Evolutionary conservation across 2,797 vertebrate genomes (phyloP).

Genomic region (Scleropages formosus): DNA sequence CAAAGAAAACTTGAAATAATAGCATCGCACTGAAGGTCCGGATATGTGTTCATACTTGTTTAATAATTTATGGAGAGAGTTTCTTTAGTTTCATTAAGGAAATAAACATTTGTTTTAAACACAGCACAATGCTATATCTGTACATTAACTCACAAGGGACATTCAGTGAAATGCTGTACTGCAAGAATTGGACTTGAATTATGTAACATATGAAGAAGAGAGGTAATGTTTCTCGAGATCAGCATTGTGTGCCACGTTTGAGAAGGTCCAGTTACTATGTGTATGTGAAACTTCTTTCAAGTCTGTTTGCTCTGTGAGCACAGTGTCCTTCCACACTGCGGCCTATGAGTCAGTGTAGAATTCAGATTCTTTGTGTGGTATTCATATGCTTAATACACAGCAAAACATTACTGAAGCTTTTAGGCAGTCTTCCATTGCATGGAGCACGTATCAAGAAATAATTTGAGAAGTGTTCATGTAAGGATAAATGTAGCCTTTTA

Average conservation of each 20-base stretch:
- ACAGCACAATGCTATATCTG: too few relatives aligned
- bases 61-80: too few relatives aligned
- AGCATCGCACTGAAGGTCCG: too few relatives aligned
- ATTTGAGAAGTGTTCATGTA: too few relatives aligned
- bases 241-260: constrained; percentile 20
- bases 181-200: constrained; percentile 36
- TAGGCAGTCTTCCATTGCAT: too few relatives aligned
- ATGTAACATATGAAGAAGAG: constrained; percentile 32
- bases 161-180: constrained; percentile 25
- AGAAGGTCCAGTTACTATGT: constrained; percentile 43
- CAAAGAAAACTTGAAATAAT: too few relatives aligned
- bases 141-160: not conserved
- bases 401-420: not conserved
- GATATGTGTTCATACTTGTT: too few relatives aligned
- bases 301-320: constrained; percentile 39
- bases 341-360: constrained; percentile 28
- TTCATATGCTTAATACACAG: constrained; percentile 38
- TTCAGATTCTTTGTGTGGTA: constrained; percentile 43
- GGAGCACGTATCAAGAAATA: too few relatives aligned
- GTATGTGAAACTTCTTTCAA: constrained; percentile 44
- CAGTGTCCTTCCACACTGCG: constrained; percentile 51
- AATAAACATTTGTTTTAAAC: too few relatives aligned
- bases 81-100: too few relatives aligned
- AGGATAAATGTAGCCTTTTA: too few relatives aligned
- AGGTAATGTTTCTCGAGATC: constrained; percentile 35